These are phyloP conservation scores for Cephalotes varians DNA, from an alignment of 2,888 invertebrate species.

Conservation along the genomic window DNA sequence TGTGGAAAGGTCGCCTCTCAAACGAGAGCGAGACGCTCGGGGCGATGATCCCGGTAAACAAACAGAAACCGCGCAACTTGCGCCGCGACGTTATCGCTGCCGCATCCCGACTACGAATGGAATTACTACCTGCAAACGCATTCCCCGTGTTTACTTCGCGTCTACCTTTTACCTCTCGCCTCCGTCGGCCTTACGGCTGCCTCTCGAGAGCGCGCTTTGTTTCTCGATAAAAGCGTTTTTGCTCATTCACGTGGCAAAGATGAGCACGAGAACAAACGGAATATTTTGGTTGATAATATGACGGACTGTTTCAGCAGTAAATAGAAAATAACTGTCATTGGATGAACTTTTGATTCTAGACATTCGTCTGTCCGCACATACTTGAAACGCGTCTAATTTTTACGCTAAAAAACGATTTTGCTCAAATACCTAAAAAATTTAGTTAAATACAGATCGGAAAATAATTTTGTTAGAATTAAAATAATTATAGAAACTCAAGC, in stretches of 20 bases:
- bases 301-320: background rate
- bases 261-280: background rate
- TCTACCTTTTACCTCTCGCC: slow-evolving; percentile 20
- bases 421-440: no score
- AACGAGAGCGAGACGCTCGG: slow-evolving; percentile 28
- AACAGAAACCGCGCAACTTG: slow-evolving; percentile 68
- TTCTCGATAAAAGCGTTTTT: background rate
- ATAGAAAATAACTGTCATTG: background rate
- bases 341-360: background rate
- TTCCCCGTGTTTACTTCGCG: slow-evolving; percentile 68
- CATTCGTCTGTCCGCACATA: background rate
- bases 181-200: background rate
- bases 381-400: background rate
- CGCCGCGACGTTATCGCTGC: slow-evolving; percentile 70
- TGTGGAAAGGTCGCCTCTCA: slow-evolving; percentile 9
- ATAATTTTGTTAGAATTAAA: no score
- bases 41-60: slow-evolving; percentile 67
- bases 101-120: slow-evolving; percentile 64
- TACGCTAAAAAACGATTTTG: no score
- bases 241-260: background rate
- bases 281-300: background rate
- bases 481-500: no score
- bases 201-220: background rate
- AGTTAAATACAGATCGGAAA: no score
- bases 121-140: slow-evolving; percentile 74